Percentiles rank a stretch among this genome's conserved stretches.
These are phyloP conservation scores for Merodon equestris DNA, from an alignment of 2,888 invertebrate genomes.

Conservation along the genomic window DNA sequence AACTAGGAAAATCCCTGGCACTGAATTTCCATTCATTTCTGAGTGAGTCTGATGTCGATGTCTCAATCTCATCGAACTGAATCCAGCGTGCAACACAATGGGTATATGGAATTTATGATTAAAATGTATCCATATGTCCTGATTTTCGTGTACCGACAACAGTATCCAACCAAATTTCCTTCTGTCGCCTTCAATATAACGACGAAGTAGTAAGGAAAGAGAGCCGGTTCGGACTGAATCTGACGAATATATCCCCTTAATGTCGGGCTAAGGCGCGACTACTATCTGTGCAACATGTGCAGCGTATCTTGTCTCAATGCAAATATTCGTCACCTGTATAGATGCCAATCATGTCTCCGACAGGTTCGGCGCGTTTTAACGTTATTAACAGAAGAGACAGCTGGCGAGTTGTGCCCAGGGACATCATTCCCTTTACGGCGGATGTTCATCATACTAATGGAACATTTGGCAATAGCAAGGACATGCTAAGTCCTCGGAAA, in stretches of 20 bases:
- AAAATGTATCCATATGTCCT: constrained; percentile 62
- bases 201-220: constrained; percentile 2
- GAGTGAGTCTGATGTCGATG: not conserved
- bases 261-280: constrained; percentile 23
- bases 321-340: constrained; percentile 40
- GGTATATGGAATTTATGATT: constrained; percentile 54
- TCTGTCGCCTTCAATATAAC: constrained; percentile 25
- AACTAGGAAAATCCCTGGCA: not conserved
- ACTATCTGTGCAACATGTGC: constrained; percentile 63
- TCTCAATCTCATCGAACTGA: not conserved
- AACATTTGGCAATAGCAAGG: constrained; percentile 50
- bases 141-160: constrained; percentile 45
- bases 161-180: constrained; percentile 62
- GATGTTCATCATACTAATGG: constrained; percentile 18
- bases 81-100: not conserved
- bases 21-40: not conserved
- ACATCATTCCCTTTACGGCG: constrained; percentile 29
- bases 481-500: constrained; percentile 34
- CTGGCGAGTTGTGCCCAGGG: constrained; percentile 37
- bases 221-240: constrained; percentile 47
- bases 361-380: constrained; percentile 34
- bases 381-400: constrained; percentile 58
- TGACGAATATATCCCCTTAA: constrained; percentile 43
- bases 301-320: not conserved
- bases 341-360: constrained; percentile 5